These are phyloP conservation scores for Acanthurus leucopareius DNA, from an alignment of 2,797 vertebrate genomes.

Conservation along the genomic window DNA sequence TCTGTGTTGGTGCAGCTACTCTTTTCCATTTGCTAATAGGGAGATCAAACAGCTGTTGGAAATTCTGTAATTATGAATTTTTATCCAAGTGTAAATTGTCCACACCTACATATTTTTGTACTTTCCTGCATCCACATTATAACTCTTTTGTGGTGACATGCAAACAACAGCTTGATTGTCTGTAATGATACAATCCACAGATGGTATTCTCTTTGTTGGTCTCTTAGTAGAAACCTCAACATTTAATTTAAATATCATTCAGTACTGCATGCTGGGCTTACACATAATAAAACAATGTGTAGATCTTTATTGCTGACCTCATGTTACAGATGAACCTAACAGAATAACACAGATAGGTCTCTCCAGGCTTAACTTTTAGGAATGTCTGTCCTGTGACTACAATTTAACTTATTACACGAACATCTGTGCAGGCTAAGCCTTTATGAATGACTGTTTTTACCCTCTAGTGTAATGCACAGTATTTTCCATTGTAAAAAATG, in stretches of 20 bases:
- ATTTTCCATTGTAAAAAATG: not conserved
- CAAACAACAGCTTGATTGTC: conserved; percentile 15
- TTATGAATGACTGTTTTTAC: not conserved
- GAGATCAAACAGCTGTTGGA: conserved; percentile 8
- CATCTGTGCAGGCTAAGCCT: conserved; percentile 17
- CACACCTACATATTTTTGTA: not conserved
- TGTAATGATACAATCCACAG: not conserved
- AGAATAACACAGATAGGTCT: conserved; percentile 2
- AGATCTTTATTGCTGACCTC: not conserved
- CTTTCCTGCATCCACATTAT: not conserved
- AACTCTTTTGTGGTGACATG: not conserved
- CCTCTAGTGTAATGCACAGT: not conserved
- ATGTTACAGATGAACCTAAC: not conserved
- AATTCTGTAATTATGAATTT: conserved; percentile 7
- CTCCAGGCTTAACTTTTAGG: conserved; percentile 13
- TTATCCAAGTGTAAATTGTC: not conserved
- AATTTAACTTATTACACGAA: conserved; percentile 6
- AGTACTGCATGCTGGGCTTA: not conserved
- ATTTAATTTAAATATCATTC: conserved; percentile 5
- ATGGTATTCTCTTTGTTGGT: not conserved
- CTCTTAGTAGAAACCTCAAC: not conserved
- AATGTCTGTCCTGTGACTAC: conserved; percentile 51
- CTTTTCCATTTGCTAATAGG: conserved; percentile 14
- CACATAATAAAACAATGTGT: conserved; percentile 1
- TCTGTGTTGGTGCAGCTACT: conserved; percentile 6